phyloP scores from a whole-genome alignment of 2,797 vertebrate species.

The Poeciliopsis infans region DNA sequence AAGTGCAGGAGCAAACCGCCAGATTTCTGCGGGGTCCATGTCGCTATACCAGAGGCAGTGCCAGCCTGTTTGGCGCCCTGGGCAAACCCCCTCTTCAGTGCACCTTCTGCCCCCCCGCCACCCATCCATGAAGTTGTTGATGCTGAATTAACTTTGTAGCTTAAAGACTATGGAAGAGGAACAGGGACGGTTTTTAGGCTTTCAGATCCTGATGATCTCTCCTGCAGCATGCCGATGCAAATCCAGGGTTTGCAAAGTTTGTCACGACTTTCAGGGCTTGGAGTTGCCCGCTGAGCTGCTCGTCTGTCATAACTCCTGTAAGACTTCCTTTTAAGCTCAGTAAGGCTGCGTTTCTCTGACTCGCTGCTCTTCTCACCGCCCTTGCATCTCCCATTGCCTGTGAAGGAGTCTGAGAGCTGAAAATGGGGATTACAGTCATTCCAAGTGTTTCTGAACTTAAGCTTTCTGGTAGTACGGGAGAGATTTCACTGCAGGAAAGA shows the following conservation, averaged over 20 bases:
- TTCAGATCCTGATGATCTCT: constrained; percentile 61
- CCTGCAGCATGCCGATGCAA: constrained; percentile 55
- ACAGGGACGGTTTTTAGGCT: background rate
- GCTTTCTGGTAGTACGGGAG: background rate
- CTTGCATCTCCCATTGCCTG: background rate
- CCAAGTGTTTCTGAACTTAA: constrained; percentile 18
- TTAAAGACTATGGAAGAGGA: background rate
- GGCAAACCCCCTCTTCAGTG: no score
- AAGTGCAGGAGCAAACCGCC: background rate
- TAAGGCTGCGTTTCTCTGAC: constrained; percentile 20
- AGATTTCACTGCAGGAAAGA: background rate
- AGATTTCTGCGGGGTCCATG: background rate
- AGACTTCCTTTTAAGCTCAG: constrained; percentile 39
- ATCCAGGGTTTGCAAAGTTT: constrained; percentile 46
- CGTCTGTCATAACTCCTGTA: constrained; percentile 43
- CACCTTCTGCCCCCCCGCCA: no score
- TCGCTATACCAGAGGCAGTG: background rate
- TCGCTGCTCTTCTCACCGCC: constrained; percentile 18
- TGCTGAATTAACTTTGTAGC: background rate
- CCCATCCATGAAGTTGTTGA: no score
- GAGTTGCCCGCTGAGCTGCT: constrained; percentile 42
- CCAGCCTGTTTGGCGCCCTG: no score
- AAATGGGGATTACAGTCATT: constrained; percentile 18
- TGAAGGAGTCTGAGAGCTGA: background rate
- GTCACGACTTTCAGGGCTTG: constrained; percentile 45